These are phyloP conservation scores for Formica exsecta DNA, from an alignment of 1,140 invertebrate genomes.

Conservation along the genomic window DNA sequence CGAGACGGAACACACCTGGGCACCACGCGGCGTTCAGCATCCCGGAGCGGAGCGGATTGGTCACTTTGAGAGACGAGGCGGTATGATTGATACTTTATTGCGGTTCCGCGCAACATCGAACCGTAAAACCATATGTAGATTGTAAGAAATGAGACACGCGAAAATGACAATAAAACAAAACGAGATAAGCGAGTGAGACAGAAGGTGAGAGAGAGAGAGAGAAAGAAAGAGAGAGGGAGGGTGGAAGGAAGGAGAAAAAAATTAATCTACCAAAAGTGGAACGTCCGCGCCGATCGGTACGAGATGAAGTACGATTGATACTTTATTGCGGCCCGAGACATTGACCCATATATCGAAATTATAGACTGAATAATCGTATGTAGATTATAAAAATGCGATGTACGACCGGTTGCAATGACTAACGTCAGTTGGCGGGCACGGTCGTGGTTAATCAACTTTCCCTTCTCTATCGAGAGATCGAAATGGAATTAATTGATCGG, in stretches of 20 bases:
- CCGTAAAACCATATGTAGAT: slow-evolving; percentile 61
- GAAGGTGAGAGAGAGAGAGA: neutral
- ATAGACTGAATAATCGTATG: slow-evolving; percentile 59
- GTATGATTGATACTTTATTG: slow-evolving; percentile 63
- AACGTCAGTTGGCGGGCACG: slow-evolving; percentile 4
- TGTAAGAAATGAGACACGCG: slow-evolving; percentile 56
- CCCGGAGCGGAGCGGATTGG: slow-evolving; percentile 17
- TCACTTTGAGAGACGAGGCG: slow-evolving; percentile 33
- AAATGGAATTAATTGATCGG: slow-evolving; percentile 30
- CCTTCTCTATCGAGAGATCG: slow-evolving; percentile 44
- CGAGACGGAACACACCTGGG: slow-evolving; percentile 63
- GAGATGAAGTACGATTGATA: slow-evolving; percentile 62
- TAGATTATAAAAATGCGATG: slow-evolving; percentile 54
- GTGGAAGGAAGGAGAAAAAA: slow-evolving; percentile 10
- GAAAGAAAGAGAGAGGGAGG: neutral
- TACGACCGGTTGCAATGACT: slow-evolving; percentile 37
- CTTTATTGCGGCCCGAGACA: slow-evolving; percentile 52
- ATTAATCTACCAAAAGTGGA: slow-evolving; percentile 63
- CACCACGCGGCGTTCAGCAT: slow-evolving; percentile 62
- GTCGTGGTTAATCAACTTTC: slow-evolving; percentile 53
- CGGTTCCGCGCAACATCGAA: slow-evolving; percentile 46
- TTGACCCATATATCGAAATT: slow-evolving; percentile 62
- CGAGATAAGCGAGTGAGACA: slow-evolving; percentile 26
- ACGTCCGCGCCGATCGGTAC: slow-evolving; percentile 45
- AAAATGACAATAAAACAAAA: slow-evolving; percentile 60